Base-by-base conservation (phyloP, 2,113 vertebrate genomes). In the Cichladusa arquata region DNA sequence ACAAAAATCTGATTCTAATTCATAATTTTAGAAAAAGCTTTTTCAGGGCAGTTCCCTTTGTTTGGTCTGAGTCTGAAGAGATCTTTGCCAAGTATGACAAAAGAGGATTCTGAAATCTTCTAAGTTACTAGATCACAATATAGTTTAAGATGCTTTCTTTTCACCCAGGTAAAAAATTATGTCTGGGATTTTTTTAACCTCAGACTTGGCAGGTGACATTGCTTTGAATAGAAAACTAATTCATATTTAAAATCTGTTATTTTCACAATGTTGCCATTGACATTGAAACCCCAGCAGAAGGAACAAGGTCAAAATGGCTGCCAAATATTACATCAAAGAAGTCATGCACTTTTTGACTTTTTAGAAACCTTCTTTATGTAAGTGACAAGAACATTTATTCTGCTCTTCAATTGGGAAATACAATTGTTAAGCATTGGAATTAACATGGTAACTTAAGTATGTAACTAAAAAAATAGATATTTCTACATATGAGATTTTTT, bases 51-150 rank as follows among this genome's bases (percentile, higher is more conserved):
- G n/a, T 53, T 93, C 81, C n/a, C 84, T 74, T 86, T 96, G 85
- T 94, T 96, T 96, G 86, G 81, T 94, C 92, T 95, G 47, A 53
- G 64, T 82, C 65, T 90, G 58, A 62, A 60, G 53, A 80, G 15
- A 22, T 36, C 71, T 92, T 72, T 94, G 92, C 95, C 95, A 96
- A 96, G 36, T 72, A 96, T 94, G 92, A 95, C 65, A 93, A 93
- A 95, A 95, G 18, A 42, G 15, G 19, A 81, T 92, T 93, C 93
- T 91, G 81, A 91, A n/a, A 83, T 95, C 79, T 76, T 86, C 19
- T 66, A 73, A 74, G 74, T 94, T 96, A 92, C 56, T 45, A 92
- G 80, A 84, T 92, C 77, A 87, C 74, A 92, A 73, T 50, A 78
- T 13, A 81, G 40, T 58, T 69, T 81, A 86, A 87, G 38, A 83